These are phyloP conservation scores for Hypolimnas misippus DNA, from an alignment of 2,888 invertebrate species.

Conservation along the genomic window DNA sequence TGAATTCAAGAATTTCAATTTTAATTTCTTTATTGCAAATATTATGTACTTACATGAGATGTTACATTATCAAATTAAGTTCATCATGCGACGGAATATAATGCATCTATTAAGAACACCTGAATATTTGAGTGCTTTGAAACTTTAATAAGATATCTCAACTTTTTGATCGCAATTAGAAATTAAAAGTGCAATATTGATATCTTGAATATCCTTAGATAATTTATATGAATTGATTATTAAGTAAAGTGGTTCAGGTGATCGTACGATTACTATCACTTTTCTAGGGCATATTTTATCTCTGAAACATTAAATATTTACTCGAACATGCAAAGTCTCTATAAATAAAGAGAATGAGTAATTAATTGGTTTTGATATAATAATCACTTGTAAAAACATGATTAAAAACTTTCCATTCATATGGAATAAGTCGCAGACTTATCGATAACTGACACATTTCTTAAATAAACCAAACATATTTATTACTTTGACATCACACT, in stretches of 20 bases:
- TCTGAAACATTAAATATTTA: slow-evolving; percentile 1
- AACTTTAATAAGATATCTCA: too few species aligned
- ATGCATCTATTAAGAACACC: too few species aligned
- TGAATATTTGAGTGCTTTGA: too few species aligned
- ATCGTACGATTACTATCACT: slow-evolving; percentile 9
- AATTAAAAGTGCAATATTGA: neutral
- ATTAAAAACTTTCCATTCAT: slow-evolving; percentile 2
- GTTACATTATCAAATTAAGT: too few species aligned
- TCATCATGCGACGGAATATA: too few species aligned
- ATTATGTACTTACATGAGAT: too few species aligned
- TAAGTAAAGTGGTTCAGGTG: slow-evolving; percentile 10
- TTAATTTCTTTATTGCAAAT: too few species aligned
- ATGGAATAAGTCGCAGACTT: neutral
- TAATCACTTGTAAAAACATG: neutral
- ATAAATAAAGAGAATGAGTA: slow-evolving; percentile 2
- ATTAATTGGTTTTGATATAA: neutral
- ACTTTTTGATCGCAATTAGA: too few species aligned
- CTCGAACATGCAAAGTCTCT: neutral
- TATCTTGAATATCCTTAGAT: slow-evolving; percentile 6
- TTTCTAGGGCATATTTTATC: slow-evolving; percentile 10
- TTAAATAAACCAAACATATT: too few species aligned
- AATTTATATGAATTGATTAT: too few species aligned
- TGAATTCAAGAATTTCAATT: too few species aligned
- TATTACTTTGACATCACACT: too few species aligned
- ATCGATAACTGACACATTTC: neutral